These are phyloP conservation scores for Cottus gobio DNA, from an alignment of 2,113 vertebrate genomes.

Conservation along the genomic window DNA sequence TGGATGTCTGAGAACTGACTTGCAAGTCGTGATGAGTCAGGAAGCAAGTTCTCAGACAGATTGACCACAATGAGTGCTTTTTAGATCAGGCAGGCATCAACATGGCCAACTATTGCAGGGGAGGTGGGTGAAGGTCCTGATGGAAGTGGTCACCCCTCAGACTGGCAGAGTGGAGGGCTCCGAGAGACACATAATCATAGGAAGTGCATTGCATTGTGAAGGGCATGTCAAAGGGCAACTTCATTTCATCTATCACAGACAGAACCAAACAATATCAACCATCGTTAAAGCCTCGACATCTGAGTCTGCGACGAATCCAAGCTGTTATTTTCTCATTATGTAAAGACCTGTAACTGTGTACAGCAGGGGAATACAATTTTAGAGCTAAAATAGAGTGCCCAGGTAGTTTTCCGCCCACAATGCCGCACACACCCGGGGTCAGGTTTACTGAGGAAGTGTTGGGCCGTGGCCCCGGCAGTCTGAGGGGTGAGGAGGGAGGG, in stretches of 20 bases:
- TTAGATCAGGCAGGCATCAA: conserved; percentile 91
- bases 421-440: conserved; percentile 86
- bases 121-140: conserved; percentile 85
- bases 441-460: conserved; percentile 60
- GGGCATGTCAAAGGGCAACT: conserved; percentile 81
- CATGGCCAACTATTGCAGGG: conserved; percentile 91
- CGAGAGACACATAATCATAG: conserved; percentile 77
- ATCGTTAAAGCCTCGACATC: conserved; percentile 15
- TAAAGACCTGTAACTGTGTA: conserved; percentile 34
- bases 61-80: conserved; percentile 64
- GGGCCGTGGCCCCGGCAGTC: conserved; percentile 80
- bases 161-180: conserved; percentile 77
- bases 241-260: conserved; percentile 48
- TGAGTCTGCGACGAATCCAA: conserved; percentile 43
- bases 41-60: conserved; percentile 82
- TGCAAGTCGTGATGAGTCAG: conserved; percentile 52
- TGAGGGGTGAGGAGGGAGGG: conserved; percentile 92
- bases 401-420: conserved; percentile 88
- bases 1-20: conserved; percentile 84
- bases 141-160: conserved; percentile 95
- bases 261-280: conserved; percentile 46
- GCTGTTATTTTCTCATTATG: conserved; percentile 32
- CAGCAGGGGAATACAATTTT: conserved; percentile 29
- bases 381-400: conserved; percentile 77
- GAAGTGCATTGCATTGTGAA: conserved; percentile 87